phyloP scores from a whole-genome alignment of 2,888 invertebrate genomes.

The Leucophenga montana region DNA sequence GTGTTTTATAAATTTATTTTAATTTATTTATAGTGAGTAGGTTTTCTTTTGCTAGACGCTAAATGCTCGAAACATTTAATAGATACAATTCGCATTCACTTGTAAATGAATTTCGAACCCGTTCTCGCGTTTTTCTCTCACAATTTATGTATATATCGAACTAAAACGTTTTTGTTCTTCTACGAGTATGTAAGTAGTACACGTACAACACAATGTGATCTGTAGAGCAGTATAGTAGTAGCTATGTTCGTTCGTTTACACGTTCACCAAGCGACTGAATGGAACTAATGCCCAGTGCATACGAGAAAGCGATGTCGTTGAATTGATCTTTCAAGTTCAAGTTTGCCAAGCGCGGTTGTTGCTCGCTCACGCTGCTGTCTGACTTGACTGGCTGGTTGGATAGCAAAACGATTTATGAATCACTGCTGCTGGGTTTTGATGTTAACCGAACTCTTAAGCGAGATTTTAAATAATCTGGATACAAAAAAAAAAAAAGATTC shows the following conservation, averaged over 20 bases:
- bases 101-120: neutral
- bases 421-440: neutral
- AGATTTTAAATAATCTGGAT: neutral
- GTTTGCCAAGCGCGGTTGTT: slow-evolving; percentile 43
- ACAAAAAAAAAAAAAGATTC: slow-evolving; percentile 3
- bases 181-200: neutral
- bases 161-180: neutral
- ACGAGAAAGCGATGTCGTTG: slow-evolving; percentile 23
- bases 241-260: slow-evolving; percentile 12
- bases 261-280: slow-evolving; percentile 39
- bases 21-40: slow-evolving; percentile 7
- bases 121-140: neutral
- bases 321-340: slow-evolving; percentile 58
- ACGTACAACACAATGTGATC: too few species aligned
- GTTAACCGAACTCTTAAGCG: neutral
- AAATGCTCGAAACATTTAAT: neutral
- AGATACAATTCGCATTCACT: neutral
- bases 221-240: neutral
- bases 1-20: neutral
- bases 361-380: neutral
- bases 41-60: neutral
- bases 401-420: neutral
- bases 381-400: too few species aligned
- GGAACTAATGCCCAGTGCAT: slow-evolving; percentile 15
- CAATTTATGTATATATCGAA: neutral